These are phyloP conservation scores for Trissonchulus latispiculum DNA, from an alignment of 2,888 invertebrate species.

Conservation along the genomic window DNA sequence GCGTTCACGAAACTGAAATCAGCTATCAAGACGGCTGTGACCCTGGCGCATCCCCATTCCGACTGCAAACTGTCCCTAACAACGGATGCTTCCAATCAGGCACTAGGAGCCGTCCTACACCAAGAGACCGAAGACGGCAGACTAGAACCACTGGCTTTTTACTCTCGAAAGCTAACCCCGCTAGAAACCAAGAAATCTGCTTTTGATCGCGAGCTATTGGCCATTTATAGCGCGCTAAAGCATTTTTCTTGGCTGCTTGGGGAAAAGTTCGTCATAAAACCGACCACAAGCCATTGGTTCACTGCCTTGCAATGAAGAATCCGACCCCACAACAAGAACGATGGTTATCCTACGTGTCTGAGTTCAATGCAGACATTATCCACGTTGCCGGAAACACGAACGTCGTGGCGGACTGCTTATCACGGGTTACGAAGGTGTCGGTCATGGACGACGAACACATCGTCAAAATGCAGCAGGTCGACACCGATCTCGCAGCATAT, in stretches of 20 bases:
- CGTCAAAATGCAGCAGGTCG: no score
- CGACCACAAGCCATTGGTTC: neutral
- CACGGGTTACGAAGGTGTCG: neutral
- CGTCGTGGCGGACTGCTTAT: neutral
- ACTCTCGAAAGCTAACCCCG: neutral
- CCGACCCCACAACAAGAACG: conserved; percentile 7
- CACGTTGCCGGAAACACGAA: neutral
- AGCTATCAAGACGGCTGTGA: neutral
- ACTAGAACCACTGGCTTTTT: conserved; percentile 7
- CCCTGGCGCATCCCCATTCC: neutral
- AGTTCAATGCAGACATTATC: neutral
- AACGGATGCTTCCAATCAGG: neutral
- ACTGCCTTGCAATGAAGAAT: conserved; percentile 1
- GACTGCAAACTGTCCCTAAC: neutral
- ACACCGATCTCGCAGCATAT: no score
- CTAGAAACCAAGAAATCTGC: conserved; percentile 4
- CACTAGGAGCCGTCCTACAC: conserved; percentile 6
- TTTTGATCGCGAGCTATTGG: conserved; percentile 9
- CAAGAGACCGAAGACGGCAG: neutral
- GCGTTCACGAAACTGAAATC: neutral
- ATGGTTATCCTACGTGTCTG: conserved; percentile 4
- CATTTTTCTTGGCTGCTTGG: neutral
- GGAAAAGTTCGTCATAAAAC: neutral
- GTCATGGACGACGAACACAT: no score
- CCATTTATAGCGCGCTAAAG: neutral